These are phyloP conservation scores for Phocides pigmalion DNA, from an alignment of 1,140 invertebrate genomes.

Conservation along the genomic window DNA sequence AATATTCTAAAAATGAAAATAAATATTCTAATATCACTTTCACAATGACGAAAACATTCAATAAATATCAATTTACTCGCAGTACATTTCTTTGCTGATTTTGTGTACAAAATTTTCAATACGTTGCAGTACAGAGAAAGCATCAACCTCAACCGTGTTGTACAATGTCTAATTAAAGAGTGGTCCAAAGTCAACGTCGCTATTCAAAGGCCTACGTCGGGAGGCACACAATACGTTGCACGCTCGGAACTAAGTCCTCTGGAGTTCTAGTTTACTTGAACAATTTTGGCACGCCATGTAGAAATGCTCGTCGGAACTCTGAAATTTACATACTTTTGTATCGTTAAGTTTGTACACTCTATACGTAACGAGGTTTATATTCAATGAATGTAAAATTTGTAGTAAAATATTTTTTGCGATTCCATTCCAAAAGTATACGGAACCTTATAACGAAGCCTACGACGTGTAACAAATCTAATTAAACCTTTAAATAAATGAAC, in stretches of 20 bases:
- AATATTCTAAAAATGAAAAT: too few species aligned
- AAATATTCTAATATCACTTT: too few species aligned
- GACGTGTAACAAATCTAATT: too few species aligned
- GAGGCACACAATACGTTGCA: constrained; percentile 27
- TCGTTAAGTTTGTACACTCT: neutral
- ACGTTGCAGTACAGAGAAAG: neutral
- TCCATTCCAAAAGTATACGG: too few species aligned
- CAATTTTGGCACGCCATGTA: constrained; percentile 6
- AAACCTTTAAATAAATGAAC: too few species aligned
- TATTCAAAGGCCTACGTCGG: constrained; percentile 23
- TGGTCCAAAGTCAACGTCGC: constrained; percentile 27
- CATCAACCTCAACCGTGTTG: neutral
- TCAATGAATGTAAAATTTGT: neutral
- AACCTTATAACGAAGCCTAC: too few species aligned
- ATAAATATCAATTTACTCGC: too few species aligned
- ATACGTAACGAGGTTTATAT: neutral
- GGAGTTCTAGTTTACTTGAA: constrained; percentile 23
- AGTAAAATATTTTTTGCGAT: too few species aligned
- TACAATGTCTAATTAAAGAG: constrained; percentile 14
- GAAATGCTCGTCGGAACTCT: neutral
- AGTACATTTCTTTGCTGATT: too few species aligned
- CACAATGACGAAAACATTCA: too few species aligned
- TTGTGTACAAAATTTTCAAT: neutral
- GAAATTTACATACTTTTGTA: neutral
- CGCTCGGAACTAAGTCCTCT: constrained; percentile 22